Evolutionary conservation across 2,888 invertebrate species (phyloP).

Genomic region (Eustalomyia histrio): DNA sequence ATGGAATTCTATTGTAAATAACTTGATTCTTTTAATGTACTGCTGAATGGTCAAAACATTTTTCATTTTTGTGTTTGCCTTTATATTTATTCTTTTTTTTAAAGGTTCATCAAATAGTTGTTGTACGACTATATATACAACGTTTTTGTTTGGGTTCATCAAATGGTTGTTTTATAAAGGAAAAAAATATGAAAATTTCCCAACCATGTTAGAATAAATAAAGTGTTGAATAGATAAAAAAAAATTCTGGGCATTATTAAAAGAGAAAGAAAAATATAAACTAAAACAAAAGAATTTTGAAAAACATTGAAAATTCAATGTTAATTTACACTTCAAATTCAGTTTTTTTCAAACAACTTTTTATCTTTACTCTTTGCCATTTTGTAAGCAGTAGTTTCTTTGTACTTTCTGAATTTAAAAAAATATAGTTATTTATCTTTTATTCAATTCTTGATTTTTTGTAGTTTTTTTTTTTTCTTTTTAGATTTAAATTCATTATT

Average conservation of each 20-base stretch:
- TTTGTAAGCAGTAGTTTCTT: neutral
- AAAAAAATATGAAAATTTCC: constrained; percentile 31
- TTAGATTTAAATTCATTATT: constrained; percentile 44
- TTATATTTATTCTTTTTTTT: neutral
- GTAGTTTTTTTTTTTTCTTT: constrained; percentile 26
- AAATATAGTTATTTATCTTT: constrained; percentile 42
- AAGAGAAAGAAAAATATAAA: constrained; percentile 22
- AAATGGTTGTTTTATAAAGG: constrained; percentile 35
- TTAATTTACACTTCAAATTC: constrained; percentile 66
- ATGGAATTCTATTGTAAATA: neutral
- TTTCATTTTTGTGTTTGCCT: neutral
- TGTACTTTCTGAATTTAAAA: neutral
- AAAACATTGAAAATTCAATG: constrained; percentile 64
- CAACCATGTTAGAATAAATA: neutral
- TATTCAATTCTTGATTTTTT: constrained; percentile 26
- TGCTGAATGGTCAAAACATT: neutral
- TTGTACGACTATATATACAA: neutral
- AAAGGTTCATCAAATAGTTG: neutral
- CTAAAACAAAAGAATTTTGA: constrained; percentile 43
- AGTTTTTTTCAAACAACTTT: neutral
- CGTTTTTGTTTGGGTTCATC: constrained; percentile 15
- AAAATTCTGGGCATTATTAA: constrained; percentile 34
- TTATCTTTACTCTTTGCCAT: neutral
- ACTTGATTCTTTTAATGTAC: neutral
- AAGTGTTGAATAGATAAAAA: constrained; percentile 35